phyloP scores from a whole-genome alignment of 2,113 vertebrate genomes.

The Microcebus lehilahytsara region DNA sequence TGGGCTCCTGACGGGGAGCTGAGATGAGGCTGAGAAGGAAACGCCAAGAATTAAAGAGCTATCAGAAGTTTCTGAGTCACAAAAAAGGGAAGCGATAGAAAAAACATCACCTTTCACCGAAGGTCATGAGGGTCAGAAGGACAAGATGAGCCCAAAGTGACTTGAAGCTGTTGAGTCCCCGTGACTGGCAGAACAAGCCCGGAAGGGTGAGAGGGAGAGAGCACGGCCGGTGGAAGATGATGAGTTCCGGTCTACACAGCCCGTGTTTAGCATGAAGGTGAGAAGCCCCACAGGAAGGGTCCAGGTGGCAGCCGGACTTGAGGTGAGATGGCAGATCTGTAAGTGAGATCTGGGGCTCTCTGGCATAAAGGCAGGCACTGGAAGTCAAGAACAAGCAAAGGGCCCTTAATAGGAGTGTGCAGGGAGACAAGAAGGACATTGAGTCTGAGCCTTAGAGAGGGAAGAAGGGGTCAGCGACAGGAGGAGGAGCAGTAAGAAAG shows the following conservation, averaged over 20 bases:
- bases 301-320: neutral
- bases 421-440: rapidly evolving
- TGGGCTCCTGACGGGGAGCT: neutral
- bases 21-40: neutral
- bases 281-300: neutral
- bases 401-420: neutral
- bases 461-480: neutral
- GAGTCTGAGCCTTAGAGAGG: neutral
- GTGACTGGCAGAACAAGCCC: neutral
- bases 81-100: neutral
- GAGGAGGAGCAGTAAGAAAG: neutral
- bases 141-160: neutral
- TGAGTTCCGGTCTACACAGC: neutral
- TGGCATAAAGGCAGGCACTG: neutral
- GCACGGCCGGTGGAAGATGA: neutral
- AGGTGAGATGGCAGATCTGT: neutral
- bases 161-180: neutral
- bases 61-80: neutral
- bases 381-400: neutral
- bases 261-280: neutral
- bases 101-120: neutral
- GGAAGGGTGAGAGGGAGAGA: neutral
- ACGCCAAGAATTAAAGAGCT: neutral
- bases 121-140: neutral
- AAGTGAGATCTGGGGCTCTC: neutral